Evolutionary conservation across 2,888 invertebrate genomes (phyloP).

Genomic region (Cerastoderma edule): DNA sequence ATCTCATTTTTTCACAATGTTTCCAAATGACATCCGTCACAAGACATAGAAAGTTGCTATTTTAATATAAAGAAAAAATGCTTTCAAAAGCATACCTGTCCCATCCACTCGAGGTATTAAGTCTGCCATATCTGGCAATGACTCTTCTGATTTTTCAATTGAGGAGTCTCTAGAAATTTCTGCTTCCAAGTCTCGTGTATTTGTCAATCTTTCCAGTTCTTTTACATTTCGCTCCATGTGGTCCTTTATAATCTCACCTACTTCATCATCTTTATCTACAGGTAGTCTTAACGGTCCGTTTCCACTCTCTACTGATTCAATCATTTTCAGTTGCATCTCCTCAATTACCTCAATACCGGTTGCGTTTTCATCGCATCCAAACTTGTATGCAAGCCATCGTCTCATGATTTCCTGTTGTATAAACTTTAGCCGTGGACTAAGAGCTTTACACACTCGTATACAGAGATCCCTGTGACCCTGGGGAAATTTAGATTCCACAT

Average conservation of each 20-base stretch:
- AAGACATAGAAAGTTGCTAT: too few species aligned
- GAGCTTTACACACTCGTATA: constrained; percentile 51
- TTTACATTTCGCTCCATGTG: constrained; percentile 11
- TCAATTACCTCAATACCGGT: constrained; percentile 38
- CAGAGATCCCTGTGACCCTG: constrained; percentile 51
- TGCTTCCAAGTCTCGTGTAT: constrained; percentile 18
- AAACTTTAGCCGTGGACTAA: constrained; percentile 42
- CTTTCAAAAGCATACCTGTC: too few species aligned
- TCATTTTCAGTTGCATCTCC: constrained; percentile 50
- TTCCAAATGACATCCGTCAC: too few species aligned
- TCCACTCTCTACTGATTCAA: constrained; percentile 40
- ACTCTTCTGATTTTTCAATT: constrained; percentile 18
- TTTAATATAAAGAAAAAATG: too few species aligned
- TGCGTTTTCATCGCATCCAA: constrained; percentile 52
- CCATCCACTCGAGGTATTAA: too few species aligned
- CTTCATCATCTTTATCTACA: constrained; percentile 9
- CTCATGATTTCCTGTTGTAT: constrained; percentile 49
- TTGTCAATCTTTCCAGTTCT: constrained; percentile 25
- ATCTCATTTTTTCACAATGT: too few species aligned
- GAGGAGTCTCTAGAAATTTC: constrained; percentile 8
- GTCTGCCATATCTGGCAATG: too few species aligned
- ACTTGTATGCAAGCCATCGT: constrained; percentile 47
- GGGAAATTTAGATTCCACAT: constrained; percentile 30
- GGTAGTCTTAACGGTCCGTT: constrained; percentile 34
- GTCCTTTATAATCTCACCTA: background rate